A percentile compares a stretch with the other conserved stretches of the same genome.
Conservation (phyloP, 2,888 invertebrate genomes). For the Cartodere bifasciata region DNA sequence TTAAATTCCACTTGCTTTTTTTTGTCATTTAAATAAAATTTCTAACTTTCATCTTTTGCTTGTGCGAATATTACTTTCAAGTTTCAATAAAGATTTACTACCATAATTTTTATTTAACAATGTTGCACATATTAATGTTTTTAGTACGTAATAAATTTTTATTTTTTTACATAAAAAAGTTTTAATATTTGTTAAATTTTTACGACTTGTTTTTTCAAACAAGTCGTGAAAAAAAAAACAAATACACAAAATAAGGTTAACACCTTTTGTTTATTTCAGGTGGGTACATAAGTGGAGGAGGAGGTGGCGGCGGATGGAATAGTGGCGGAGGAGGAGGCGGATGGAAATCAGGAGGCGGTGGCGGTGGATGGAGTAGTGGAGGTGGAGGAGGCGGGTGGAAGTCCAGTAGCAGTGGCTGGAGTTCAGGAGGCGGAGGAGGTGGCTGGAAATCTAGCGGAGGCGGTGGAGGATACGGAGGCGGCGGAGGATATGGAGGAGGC, state of each 20-base stretch:
- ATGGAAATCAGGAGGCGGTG: slow-evolving; percentile 8
- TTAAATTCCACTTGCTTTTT: too few relatives aligned
- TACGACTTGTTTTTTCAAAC: neutral
- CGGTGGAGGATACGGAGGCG: slow-evolving; percentile 14
- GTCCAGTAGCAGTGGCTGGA: slow-evolving; percentile 11
- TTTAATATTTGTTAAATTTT: slow-evolving; percentile 1
- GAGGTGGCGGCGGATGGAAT: slow-evolving; percentile 18
- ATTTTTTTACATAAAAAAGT: too few relatives aligned
- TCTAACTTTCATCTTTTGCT: too few relatives aligned
- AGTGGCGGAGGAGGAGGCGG: slow-evolving; percentile 17
- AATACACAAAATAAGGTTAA: neutral
- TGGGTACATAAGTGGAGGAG: slow-evolving; percentile 18
- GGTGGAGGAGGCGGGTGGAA: slow-evolving; percentile 9
- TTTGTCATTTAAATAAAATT: too few relatives aligned
- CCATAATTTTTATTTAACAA: too few relatives aligned
- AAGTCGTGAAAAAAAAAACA: neutral
- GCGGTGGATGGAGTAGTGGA: slow-evolving; percentile 16
- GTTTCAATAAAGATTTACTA: too few relatives aligned
- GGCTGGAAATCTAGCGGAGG: slow-evolving; percentile 12
- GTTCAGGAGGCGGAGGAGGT: slow-evolving; percentile 12
- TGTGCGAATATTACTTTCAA: too few relatives aligned
- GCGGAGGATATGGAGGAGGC: slow-evolving; percentile 15
- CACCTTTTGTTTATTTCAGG: slow-evolving; percentile 15
- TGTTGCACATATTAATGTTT: neutral
- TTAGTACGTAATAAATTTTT: slow-evolving; percentile 1